Conservation (phyloP, 2,888 invertebrate species). For the Tetrapedia diversipes region DNA sequence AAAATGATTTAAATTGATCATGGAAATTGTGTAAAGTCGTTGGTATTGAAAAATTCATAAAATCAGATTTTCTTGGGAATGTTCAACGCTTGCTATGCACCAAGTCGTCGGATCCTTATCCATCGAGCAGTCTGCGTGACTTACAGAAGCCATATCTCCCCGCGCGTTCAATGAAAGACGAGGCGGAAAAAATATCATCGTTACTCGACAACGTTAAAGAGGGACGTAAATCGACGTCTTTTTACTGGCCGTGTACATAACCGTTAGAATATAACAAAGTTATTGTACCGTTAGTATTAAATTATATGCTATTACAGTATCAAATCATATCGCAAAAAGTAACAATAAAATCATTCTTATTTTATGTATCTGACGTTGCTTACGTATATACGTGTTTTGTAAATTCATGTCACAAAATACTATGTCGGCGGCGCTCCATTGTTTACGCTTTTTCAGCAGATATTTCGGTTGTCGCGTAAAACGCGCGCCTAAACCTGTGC, state of each 20-base stretch:
- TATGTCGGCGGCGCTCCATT: not conserved
- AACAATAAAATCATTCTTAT: not conserved
- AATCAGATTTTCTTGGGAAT: slow-evolving; percentile 12
- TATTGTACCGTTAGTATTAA: too few species aligned
- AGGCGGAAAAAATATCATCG: slow-evolving; percentile 31
- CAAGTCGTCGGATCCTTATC: slow-evolving; percentile 31
- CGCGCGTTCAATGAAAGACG: slow-evolving; percentile 35
- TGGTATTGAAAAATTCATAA: slow-evolving; percentile 4
- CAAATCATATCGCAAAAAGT: not conserved
- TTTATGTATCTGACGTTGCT: too few species aligned
- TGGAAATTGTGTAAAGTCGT: not conserved
- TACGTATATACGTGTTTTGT: not conserved
- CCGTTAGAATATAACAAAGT: too few species aligned
- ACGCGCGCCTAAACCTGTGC: not conserved
- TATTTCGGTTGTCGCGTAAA: slow-evolving; percentile 9
- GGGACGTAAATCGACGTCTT: slow-evolving; percentile 11
- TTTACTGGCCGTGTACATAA: not conserved
- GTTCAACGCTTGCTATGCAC: slow-evolving; percentile 8
- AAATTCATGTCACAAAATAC: not conserved
- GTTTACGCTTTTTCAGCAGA: slow-evolving; percentile 3
- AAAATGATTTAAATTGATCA: not conserved
- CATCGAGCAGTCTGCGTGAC: slow-evolving; percentile 29
- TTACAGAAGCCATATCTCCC: slow-evolving; percentile 46
- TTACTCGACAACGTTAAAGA: slow-evolving; percentile 20
- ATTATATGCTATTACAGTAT: not conserved